Evolutionary conservation across 1,140 invertebrate species (phyloP), one percentile per base, ranked within the genome.

Genomic region (Zaprionus ghesquierei): DNA sequence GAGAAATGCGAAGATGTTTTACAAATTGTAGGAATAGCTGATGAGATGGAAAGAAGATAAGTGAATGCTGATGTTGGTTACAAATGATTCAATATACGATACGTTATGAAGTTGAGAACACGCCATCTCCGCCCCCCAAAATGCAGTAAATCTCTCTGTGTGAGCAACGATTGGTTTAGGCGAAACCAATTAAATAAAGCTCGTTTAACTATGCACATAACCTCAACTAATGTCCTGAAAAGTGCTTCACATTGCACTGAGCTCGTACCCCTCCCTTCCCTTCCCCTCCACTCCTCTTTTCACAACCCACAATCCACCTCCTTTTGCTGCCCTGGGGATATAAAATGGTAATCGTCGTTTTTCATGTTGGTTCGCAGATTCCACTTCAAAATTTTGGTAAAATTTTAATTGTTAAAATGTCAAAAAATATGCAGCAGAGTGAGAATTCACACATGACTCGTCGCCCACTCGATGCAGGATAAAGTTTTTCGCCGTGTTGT

Each of bases 391-490:
- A 71, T 58, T 58, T 51, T 29, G 58, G 31, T 22, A 18, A 66
- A 53, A 55, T 61, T 55, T 62, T 49, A 58, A 66, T 55, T 65
- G 62, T 58, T 35, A 22, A 59, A 66, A 53, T 69, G 65, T 69
- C 65, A 56, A 55, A 73, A 69, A 62, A 61, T 53, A 44, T 51
- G 31, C 18, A 23, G 6, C 13, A 49, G 18, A 15, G 35, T 41
- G 51, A 54, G 31, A 60, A 35, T 72, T 66, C 46, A 58, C 46
- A 59, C 63, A 71, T 65, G 63, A 29, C 20, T 68, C 35, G 64
- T 55, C 29, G 64, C 46, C 50, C 44, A 59, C 10, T 15, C 25
- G 56, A 29, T 53, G 22, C 35, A 60, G 69, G 64, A 18, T 23
- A 55, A 73, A 73, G 31, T 61, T 73, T 72, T 56, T 33, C 41